Evolutionary conservation across 2,888 invertebrate species (phyloP).

Genomic region (Drosophila kuntzei): DNA sequence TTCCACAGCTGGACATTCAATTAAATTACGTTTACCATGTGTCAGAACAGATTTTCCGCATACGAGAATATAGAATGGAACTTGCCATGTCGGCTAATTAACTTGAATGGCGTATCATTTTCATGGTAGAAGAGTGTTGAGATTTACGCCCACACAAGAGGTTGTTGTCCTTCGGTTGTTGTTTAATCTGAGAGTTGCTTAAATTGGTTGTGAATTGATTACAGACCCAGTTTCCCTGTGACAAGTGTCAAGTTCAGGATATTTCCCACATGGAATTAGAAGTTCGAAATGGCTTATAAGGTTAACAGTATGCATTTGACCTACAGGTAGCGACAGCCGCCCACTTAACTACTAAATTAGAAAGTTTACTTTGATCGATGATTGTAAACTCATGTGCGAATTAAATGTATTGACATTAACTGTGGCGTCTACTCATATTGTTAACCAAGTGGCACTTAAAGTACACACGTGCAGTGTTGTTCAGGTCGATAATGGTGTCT

Average conservation of each 20-base stretch:
- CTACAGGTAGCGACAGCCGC: constrained; percentile 43
- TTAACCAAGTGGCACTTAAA: constrained; percentile 27
- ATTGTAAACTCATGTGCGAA: constrained; percentile 34
- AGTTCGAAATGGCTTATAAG: neutral
- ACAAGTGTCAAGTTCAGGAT: constrained; percentile 37
- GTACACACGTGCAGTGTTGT: constrained; percentile 9
- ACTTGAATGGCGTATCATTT: constrained; percentile 23
- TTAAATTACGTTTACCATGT: constrained; percentile 24
- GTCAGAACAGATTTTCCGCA: constrained; percentile 5
- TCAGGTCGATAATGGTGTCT: neutral
- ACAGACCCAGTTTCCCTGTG: constrained; percentile 4
- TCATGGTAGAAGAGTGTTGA: constrained; percentile 7
- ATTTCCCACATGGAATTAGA: neutral
- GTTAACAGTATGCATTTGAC: neutral
- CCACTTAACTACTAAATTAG: neutral
- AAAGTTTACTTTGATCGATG: constrained; percentile 37
- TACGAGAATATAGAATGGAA: constrained; percentile 4
- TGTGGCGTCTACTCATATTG: constrained; percentile 1
- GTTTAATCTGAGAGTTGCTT: constrained; percentile 12
- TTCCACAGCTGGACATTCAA: constrained; percentile 30
- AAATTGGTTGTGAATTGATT: constrained; percentile 27
- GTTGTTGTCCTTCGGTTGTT: neutral
- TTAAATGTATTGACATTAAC: constrained; percentile 11
- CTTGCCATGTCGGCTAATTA: constrained; percentile 39
- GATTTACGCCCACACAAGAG: constrained; percentile 11